phyloP scores from a whole-genome alignment of 2,113 vertebrate species.

The Mormoops blainvillei region DNA sequence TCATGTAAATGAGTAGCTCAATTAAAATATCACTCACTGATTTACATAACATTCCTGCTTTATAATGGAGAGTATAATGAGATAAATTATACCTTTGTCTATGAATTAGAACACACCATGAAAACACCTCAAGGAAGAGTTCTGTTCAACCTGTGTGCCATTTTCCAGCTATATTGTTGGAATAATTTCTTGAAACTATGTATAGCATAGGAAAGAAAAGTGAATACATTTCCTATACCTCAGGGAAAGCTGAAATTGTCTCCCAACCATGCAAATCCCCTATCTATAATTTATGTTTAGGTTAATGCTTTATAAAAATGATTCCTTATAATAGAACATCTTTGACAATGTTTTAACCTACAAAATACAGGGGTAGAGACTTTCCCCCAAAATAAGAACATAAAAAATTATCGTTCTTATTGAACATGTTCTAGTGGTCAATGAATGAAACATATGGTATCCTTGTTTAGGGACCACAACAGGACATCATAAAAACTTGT shows the following conservation, averaged over 20 bases:
- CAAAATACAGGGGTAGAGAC: not conserved
- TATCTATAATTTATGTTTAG: not conserved
- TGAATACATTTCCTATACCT: not conserved
- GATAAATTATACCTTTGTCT: not conserved
- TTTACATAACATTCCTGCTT: not conserved
- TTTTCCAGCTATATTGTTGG: not conserved
- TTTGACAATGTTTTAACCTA: not conserved
- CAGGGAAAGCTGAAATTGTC: not conserved
- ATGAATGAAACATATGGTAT: not conserved
- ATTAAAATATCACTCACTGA: not conserved
- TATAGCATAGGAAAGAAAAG: not conserved
- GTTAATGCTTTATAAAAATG: not conserved
- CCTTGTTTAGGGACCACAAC: not conserved
- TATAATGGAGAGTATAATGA: not conserved
- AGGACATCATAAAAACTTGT: not conserved
- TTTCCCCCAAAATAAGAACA: not conserved
- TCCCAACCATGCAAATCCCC: not conserved
- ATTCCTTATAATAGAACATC: not conserved
- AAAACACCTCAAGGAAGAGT: not conserved
- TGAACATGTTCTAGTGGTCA: not conserved
- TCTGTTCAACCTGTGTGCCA: not conserved
- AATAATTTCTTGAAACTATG: not conserved
- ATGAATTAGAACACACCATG: not conserved
- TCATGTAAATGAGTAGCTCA: not conserved
- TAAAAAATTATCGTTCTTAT: not conserved